These are phyloP conservation scores for Sepiola atlantica DNA, from an alignment of 2,888 invertebrate genomes.

Conservation along the genomic window DNA sequence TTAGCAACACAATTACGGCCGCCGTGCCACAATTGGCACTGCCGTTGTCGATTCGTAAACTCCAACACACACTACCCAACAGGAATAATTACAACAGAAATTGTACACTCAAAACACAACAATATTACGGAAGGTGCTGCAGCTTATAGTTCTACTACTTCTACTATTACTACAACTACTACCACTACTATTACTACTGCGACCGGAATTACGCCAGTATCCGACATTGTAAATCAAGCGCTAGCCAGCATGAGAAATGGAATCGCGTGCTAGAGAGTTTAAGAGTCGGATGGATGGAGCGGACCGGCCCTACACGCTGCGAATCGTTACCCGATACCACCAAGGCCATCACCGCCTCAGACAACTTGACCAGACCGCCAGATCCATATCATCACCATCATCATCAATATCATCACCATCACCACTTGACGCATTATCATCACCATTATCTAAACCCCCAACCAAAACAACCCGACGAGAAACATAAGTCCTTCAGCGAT, in stretches of 20 bases:
- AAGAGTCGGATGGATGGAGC: slow-evolving; percentile 42
- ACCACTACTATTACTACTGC: neutral
- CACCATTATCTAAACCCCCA: neutral
- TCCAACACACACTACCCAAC: neutral
- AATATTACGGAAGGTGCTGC: no score
- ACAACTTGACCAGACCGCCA: neutral
- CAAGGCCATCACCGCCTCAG: neutral
- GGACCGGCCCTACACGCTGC: neutral
- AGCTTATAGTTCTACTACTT: neutral
- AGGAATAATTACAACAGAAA: neutral
- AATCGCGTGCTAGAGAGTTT: slow-evolving; percentile 20
- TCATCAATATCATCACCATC: neutral
- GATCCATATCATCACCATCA: neutral
- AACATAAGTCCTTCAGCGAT: neutral
- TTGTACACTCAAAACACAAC: no score
- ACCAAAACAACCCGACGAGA: neutral
- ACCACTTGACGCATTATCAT: neutral
- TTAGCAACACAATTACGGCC: neutral
- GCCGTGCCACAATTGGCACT: neutral
- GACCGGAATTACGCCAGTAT: neutral
- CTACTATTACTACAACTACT: neutral
- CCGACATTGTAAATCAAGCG: neutral
- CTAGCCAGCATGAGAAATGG: slow-evolving; percentile 34
- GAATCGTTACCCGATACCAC: neutral
- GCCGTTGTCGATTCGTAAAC: neutral